phyloP scores from a whole-genome alignment of 2,113 vertebrate genomes.

The Thamnophis sirtalis region DNA sequence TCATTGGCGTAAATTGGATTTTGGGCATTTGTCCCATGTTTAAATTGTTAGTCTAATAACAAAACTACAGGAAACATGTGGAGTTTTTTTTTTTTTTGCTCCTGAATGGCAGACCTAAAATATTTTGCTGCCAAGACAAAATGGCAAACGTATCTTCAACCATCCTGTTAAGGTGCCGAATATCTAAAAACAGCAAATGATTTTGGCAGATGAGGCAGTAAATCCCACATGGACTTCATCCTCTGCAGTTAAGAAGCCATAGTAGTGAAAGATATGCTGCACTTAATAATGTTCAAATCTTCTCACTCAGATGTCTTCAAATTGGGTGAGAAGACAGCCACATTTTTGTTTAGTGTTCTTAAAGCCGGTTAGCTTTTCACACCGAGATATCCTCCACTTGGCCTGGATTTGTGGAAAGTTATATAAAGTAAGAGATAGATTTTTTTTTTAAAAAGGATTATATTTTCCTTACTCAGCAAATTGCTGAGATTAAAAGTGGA shows the following conservation, averaged over 20 bases:
- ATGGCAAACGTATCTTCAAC: not conserved
- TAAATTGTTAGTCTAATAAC: slow-evolving; percentile 29
- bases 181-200: not conserved
- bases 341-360: not conserved
- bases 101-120: not conserved
- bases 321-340: not conserved
- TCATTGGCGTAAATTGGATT: slow-evolving; percentile 34
- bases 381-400: not conserved
- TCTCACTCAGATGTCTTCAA: not conserved
- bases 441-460: not conserved
- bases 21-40: slow-evolving; percentile 17
- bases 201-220: not conserved
- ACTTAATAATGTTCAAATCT: not conserved
- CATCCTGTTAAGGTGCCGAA: not conserved
- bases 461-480: not conserved
- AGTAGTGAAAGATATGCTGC: not conserved
- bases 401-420: not conserved
- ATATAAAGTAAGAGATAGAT: not conserved
- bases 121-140: not conserved
- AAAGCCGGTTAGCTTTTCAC: not conserved
- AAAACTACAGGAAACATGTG: slow-evolving; percentile 6
- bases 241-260: not conserved
- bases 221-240: not conserved
- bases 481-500: not conserved
- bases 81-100: not conserved